phyloP scores from a whole-genome alignment of 2,888 invertebrate species.

The Beris chalybata region DNA sequence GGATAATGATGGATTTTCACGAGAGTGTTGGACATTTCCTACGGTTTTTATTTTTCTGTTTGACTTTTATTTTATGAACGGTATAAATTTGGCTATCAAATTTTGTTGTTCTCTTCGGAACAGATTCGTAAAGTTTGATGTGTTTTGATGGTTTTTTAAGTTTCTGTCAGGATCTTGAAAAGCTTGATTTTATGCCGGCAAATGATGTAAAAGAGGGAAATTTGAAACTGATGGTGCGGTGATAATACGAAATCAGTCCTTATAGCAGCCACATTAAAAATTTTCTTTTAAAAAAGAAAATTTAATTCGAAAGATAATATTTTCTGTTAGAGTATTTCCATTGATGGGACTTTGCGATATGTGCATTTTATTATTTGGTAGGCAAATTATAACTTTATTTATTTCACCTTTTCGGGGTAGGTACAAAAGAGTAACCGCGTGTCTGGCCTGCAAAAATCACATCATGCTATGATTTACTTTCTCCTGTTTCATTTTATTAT shows the following conservation, averaged over 20 bases:
- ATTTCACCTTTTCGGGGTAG: too few species aligned
- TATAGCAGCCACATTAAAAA: conserved; percentile 1
- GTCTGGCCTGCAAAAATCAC: too few species aligned
- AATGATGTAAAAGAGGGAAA: background rate
- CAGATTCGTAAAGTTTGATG: conserved; percentile 9
- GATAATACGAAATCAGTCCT: conserved; percentile 4
- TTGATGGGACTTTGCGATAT: too few species aligned
- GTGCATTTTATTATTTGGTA: too few species aligned
- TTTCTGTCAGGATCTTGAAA: conserved; percentile 5
- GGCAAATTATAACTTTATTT: too few species aligned
- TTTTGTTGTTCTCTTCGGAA: background rate
- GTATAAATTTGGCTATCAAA: conserved; percentile 18
- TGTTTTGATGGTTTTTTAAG: conserved; percentile 14
- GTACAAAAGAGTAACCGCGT: too few species aligned
- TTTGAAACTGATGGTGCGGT: conserved; percentile 11
- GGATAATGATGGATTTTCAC: conserved; percentile 19
- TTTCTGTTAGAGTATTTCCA: too few species aligned
- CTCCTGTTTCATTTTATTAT: too few species aligned
- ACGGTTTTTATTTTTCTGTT: conserved; percentile 13
- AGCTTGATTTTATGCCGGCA: background rate
- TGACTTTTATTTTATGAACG: conserved; percentile 21
- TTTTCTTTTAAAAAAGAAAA: too few species aligned
- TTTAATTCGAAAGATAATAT: too few species aligned
- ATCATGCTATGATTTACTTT: too few species aligned
- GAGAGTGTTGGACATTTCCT: conserved; percentile 9